Evolutionary conservation across 2,113 vertebrate genomes (phyloP).

Genomic region (Campylomormyrus numenius): DNA sequence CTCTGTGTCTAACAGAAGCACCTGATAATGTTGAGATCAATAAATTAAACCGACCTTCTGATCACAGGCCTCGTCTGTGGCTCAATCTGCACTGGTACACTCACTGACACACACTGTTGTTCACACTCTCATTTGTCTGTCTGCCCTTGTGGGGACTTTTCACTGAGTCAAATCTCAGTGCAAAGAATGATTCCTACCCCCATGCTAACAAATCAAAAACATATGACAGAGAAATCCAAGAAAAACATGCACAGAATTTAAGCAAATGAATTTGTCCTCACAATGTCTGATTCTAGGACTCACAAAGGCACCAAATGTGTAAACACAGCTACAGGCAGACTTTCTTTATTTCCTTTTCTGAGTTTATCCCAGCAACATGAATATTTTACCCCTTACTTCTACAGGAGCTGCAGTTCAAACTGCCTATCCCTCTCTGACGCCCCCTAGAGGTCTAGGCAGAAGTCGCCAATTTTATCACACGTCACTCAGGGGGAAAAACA

Average conservation of each 20-base stretch:
- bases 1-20: neutral
- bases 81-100: neutral
- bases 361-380: neutral
- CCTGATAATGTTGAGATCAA: neutral
- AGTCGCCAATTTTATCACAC: neutral
- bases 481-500: neutral
- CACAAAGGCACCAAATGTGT: neutral
- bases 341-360: neutral
- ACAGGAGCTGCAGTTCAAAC: neutral
- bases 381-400: neutral
- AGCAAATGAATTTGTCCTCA: neutral
- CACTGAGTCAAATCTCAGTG: neutral
- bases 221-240: neutral
- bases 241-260: neutral
- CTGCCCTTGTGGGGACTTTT: neutral
- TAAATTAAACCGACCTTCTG: conserved; percentile 4
- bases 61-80: neutral
- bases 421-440: neutral
- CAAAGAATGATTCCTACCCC: neutral
- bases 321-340: neutral
- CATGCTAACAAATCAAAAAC: neutral
- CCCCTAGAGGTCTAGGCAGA: neutral
- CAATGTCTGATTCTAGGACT: neutral
- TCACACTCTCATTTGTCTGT: neutral
- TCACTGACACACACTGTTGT: neutral